Evolutionary conservation across 2,888 invertebrate genomes (phyloP).

Genomic region (Drosophila lacicola): DNA sequence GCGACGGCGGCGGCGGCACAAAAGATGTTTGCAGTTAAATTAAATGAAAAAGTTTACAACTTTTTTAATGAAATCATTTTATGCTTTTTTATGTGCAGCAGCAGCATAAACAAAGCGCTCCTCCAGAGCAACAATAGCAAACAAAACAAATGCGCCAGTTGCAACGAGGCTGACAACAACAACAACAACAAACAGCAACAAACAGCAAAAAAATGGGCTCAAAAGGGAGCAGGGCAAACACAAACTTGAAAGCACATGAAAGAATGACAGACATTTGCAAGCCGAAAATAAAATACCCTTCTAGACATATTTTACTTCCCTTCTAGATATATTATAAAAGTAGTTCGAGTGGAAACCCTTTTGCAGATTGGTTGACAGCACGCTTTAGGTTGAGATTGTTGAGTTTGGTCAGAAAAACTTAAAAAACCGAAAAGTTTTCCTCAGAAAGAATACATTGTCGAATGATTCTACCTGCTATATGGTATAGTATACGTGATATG

Average conservation of each 20-base stretch:
- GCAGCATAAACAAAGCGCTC: conserved; percentile 72
- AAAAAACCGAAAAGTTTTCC: too few relatives aligned
- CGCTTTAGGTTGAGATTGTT: too few relatives aligned
- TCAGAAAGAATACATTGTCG: too few relatives aligned
- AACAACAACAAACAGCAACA: conserved; percentile 10
- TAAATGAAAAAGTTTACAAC: conserved; percentile 80
- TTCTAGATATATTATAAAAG: too few relatives aligned
- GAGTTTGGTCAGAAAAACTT: too few relatives aligned
- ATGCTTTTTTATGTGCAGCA: conserved; percentile 54
- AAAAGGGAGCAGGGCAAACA: background rate
- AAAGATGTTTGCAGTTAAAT: conserved; percentile 81
- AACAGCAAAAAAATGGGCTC: background rate
- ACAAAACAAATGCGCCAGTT: conserved; percentile 67
- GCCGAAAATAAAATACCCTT: too few relatives aligned
- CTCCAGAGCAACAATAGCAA: conserved; percentile 51
- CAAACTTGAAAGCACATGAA: conserved; percentile 45
- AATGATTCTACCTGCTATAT: too few relatives aligned
- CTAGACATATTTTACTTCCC: too few relatives aligned
- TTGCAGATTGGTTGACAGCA: too few relatives aligned
- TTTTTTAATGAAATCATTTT: conserved; percentile 81
- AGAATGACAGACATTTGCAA: too few relatives aligned
- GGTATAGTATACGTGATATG: too few relatives aligned
- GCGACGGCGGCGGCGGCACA: conserved; percentile 53
- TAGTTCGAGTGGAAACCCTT: too few relatives aligned
- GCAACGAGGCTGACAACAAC: conserved; percentile 30